Evolutionary conservation across 2,888 invertebrate species (phyloP).

Genomic region (Drosophila emarginata): DNA sequence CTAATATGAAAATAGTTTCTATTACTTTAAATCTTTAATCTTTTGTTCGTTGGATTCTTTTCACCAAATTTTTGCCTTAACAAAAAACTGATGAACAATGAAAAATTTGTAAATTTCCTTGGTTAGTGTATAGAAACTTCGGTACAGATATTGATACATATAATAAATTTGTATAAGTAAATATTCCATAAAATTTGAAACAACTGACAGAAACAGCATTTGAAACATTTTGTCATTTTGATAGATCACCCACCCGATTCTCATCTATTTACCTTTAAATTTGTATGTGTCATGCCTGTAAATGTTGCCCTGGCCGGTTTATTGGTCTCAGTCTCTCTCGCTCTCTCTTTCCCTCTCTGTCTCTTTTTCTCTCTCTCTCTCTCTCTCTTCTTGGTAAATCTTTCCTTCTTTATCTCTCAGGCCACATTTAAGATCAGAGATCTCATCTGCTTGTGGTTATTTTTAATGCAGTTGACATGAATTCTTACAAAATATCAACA

Average conservation of each 20-base stretch:
- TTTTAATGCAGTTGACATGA: constrained; percentile 71
- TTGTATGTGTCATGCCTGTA: constrained; percentile 37
- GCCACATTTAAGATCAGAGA: constrained; percentile 4
- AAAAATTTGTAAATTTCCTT: no score
- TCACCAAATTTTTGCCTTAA: no score
- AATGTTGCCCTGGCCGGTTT: constrained; percentile 28
- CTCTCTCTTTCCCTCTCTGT: not conserved
- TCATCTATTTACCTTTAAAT: constrained; percentile 26
- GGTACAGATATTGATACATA: no score
- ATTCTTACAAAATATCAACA: constrained; percentile 68
- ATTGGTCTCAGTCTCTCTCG: no score
- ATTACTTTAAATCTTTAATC: no score
- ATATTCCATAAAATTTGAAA: constrained; percentile 32
- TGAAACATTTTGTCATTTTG: constrained; percentile 57
- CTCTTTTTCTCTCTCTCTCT: constrained; percentile 5
- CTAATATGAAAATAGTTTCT: no score
- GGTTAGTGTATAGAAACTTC: no score
- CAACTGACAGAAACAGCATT: constrained; percentile 33
- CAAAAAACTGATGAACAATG: no score
- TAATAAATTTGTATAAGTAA: not conserved
- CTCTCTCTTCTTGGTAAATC: constrained; percentile 21
- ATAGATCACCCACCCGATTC: constrained; percentile 43
- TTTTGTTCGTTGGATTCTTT: no score
- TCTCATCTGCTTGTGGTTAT: constrained; percentile 57
- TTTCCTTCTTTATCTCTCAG: constrained; percentile 35